These are phyloP conservation scores for Pangasius mekongensis DNA, from an alignment of 2,797 vertebrate genomes.

Conservation along the genomic window DNA sequence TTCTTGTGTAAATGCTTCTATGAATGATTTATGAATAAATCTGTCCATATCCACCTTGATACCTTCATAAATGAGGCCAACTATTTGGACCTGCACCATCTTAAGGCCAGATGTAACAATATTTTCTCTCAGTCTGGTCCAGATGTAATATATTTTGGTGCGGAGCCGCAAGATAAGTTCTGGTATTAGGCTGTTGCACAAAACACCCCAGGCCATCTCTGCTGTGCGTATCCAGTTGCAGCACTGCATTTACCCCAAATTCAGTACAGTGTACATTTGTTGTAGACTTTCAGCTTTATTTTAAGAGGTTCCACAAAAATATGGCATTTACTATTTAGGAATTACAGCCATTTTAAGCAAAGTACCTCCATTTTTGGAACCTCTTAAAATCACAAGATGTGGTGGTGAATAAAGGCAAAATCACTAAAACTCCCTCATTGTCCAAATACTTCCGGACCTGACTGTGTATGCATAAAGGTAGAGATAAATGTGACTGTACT, in stretches of 20 bases:
- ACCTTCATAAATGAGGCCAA: neutral
- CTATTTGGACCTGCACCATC: neutral
- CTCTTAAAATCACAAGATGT: no score
- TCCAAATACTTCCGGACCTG: no score
- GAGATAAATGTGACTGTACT: neutral
- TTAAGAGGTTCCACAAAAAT: no score
- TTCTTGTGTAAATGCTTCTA: neutral
- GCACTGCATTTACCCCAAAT: neutral
- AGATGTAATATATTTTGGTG: neutral
- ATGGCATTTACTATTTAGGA: no score
- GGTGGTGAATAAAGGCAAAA: no score
- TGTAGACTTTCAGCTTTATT: no score
- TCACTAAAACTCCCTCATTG: no score
- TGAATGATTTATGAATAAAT: neutral
- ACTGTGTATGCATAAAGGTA: neutral
- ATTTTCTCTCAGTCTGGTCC: neutral
- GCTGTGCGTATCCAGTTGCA: neutral
- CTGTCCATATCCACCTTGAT: neutral
- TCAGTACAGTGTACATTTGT: neutral
- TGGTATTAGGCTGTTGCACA: neutral
- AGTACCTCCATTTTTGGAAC: no score
- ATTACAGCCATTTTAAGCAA: no score
- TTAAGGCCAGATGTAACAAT: slow-evolving; percentile 1
- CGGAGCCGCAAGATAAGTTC: neutral
- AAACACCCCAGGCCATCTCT: neutral